Base-by-base conservation (phyloP, 2,113 vertebrate species). In the Muntiacus muntjak region DNA sequence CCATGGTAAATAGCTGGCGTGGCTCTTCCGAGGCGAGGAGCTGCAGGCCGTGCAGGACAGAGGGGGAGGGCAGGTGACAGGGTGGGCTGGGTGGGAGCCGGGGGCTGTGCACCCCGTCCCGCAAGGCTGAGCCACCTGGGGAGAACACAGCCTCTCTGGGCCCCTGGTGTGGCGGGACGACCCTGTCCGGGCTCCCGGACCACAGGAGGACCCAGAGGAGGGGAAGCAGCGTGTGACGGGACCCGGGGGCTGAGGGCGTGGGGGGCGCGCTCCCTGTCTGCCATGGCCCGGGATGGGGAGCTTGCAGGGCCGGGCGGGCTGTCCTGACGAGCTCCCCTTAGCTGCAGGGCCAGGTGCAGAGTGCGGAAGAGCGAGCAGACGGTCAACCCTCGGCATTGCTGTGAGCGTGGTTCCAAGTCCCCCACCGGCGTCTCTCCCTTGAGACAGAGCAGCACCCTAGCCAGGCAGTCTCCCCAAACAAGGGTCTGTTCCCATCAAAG, bases 1-100 rank as follows among this genome's bases (percentile, higher is more conserved):
- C 98, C 97, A 97, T 98, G 98, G 98, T 99, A 99, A 99, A 99
- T 98, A 98, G 98, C 96, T 96, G 95, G 98, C 98, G 83, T 94
- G 90, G 97, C 97, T 98, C 98, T 98, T 98, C 97, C 78, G 90
- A 89, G 84, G 67, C 28, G 47, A 33, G 81, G 40, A 5, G 25
- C 84, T 25, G 81, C 55, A 60, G 87, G 23, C 9, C 1, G 16
- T 26, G 30, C 0, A 2, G 74, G 64, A 19, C 45, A 30, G 85
- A 4, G 16, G 71, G 57, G 33, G 36, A 12, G 12, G 40, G 74
- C 76, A 5, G 87, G 79, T 0, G 67, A 23, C 47, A 47, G 55
- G 17, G 25, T 9, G 45, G 11, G 23, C 25, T 33, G 57, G 52
- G 5, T 1, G 28, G 28, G 52, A 30, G 55, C n/a, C 23, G 5